Conservation (phyloP, 2,113 vertebrate species). For the Cyprinodon tularosa region DNA sequence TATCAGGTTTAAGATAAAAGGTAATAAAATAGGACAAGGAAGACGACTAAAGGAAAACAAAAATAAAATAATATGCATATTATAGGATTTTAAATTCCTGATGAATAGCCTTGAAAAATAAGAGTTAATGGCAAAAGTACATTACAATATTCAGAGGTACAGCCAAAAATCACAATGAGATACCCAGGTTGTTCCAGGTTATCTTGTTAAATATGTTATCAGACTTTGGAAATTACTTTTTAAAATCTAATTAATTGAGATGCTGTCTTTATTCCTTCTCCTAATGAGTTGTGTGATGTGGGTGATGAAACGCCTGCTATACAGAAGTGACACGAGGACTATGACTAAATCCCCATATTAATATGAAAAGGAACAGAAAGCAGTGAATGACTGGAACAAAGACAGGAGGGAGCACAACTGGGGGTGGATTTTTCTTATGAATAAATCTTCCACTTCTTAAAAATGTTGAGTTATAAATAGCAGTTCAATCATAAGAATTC, state of each 20-base stretch:
- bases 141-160: neutral
- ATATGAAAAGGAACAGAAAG: neutral
- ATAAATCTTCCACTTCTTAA: neutral
- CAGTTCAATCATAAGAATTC: neutral
- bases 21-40: neutral
- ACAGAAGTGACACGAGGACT: neutral
- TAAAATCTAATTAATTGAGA: constrained; percentile 1
- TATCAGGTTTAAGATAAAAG: constrained; percentile 16
- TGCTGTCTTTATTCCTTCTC: neutral
- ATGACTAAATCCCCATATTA: neutral
- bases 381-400: neutral
- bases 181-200: neutral
- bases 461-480: neutral
- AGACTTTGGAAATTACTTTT: neutral
- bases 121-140: neutral
- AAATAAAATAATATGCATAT: neutral
- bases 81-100: neutral
- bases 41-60: neutral
- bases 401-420: neutral
- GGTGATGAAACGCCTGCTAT: neutral
- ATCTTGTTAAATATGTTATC: neutral
- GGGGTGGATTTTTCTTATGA: neutral
- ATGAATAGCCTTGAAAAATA: neutral
- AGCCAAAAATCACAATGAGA: neutral
- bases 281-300: constrained; percentile 5